Percentiles rank a stretch among this genome's conserved stretches.
These are phyloP conservation scores for Etheostoma cragini DNA, from an alignment of 2,113 vertebrate species.

Conservation along the genomic window DNA sequence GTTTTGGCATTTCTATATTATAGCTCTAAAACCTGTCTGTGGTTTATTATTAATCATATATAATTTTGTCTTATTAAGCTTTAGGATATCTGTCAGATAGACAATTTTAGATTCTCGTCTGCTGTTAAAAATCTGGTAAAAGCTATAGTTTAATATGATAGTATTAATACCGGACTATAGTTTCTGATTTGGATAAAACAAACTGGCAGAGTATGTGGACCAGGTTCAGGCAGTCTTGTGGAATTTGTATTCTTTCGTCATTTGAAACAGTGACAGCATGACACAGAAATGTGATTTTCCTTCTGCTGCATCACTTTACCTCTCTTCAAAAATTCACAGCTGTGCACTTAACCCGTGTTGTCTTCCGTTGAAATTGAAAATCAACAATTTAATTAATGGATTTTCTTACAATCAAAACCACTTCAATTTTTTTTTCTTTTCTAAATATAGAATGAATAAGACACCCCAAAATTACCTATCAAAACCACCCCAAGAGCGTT, in stretches of 20 bases:
- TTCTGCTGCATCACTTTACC: neutral
- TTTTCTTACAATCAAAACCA: no score
- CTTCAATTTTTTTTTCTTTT: no score
- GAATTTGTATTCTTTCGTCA: neutral
- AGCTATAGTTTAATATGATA: neutral
- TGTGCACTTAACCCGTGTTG: no score
- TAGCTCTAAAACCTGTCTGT: neutral
- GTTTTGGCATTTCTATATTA: neutral
- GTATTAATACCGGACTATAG: neutral
- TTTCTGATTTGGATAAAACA: neutral
- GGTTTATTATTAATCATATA: neutral
- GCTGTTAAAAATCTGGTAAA: neutral
- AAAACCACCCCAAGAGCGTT: no score
- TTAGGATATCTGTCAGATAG: neutral
- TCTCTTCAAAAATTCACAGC: slow-evolving; percentile 5
- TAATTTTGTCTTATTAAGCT: no score
- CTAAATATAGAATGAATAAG: no score
- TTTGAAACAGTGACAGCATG: neutral
- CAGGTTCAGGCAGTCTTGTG: neutral
- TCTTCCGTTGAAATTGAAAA: no score
- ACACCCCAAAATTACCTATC: no score
- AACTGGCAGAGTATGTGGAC: neutral
- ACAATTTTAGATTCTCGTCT: neutral
- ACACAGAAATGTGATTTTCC: neutral
- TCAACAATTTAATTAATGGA: no score